Evolutionary conservation across 1,140 invertebrate genomes (phyloP).

Genomic region (Carposina sasakii): DNA sequence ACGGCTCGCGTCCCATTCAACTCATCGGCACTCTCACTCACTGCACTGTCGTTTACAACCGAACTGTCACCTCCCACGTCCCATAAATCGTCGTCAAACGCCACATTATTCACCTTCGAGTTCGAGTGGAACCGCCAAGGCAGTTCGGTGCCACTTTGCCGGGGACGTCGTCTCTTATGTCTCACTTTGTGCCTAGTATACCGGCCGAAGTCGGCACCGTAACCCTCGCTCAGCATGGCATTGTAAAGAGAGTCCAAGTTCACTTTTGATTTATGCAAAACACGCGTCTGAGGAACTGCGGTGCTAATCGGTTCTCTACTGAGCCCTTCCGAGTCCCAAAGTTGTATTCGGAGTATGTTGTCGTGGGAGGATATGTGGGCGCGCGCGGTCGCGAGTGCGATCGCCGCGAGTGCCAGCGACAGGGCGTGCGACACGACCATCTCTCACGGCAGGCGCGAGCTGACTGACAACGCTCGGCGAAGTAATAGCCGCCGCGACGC

Average conservation of each 20-base stretch:
- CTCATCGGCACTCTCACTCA: constrained; percentile 13
- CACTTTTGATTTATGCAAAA: constrained; percentile 35
- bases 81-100: constrained; percentile 52
- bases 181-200: constrained; percentile 59
- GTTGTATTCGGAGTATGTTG: constrained; percentile 60
- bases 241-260: constrained; percentile 53
- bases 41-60: constrained; percentile 18
- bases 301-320: constrained; percentile 43
- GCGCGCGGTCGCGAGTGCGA: constrained; percentile 50
- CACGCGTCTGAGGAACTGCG: neutral
- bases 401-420: constrained; percentile 37
- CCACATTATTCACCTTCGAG: constrained; percentile 41
- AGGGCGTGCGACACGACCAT: constrained; percentile 52
- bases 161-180: constrained; percentile 54
- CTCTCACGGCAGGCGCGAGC: constrained; percentile 51
- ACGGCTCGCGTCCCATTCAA: constrained; percentile 44
- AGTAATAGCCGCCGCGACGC: constrained; percentile 22
- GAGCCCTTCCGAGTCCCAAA: constrained; percentile 62
- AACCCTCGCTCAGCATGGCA: constrained; percentile 59
- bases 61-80: constrained; percentile 37
- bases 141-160: constrained; percentile 48
- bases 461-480: no score
- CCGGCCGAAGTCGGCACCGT: constrained; percentile 42
- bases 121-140: constrained; percentile 61
- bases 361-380: constrained; percentile 59